phyloP scores from a whole-genome alignment of 2,888 invertebrate genomes.

The Drosophila borborema region DNA sequence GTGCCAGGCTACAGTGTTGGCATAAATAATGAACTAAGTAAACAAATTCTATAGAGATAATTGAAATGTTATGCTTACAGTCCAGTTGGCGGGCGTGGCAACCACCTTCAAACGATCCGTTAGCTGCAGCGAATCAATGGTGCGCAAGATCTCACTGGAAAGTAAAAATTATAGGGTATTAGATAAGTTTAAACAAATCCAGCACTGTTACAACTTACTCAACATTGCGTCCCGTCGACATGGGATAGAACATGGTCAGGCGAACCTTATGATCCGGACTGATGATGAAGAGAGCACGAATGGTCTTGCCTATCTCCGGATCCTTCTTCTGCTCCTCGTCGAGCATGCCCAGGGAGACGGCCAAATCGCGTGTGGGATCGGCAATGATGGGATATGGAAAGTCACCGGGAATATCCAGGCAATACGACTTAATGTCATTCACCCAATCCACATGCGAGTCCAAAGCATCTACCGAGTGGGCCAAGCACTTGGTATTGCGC shows the following conservation, averaged over 20 bases:
- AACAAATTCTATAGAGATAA: background rate
- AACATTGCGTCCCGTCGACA: conserved; percentile 94
- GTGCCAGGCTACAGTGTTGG: conserved; percentile 87
- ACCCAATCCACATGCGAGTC: conserved; percentile 92
- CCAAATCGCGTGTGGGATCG: conserved; percentile 90
- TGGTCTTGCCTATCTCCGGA: conserved; percentile 89
- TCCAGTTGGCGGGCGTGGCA: conserved; percentile 95
- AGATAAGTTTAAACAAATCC: background rate
- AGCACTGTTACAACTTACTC: conserved; percentile 87
- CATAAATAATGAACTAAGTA: background rate
- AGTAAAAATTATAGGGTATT: background rate
- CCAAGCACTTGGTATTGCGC: conserved; percentile 91
- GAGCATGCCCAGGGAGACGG: conserved; percentile 91
- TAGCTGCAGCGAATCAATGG: conserved; percentile 93
- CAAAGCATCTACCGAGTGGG: conserved; percentile 92
- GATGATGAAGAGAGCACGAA: conserved; percentile 92
- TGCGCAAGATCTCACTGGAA: conserved; percentile 92
- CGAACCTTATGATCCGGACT: conserved; percentile 92
- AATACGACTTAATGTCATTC: conserved; percentile 90
- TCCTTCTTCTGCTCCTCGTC: conserved; percentile 90
- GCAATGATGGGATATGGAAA: conserved; percentile 94
- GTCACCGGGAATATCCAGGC: conserved; percentile 89
- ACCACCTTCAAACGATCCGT: conserved; percentile 89
- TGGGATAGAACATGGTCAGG: conserved; percentile 93
- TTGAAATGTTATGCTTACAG: conserved; percentile 86